Evolutionary conservation across 2,888 invertebrate species (phyloP), one percentile per base, ranked within the genome.

Genomic region (Trimorus sp.): DNA sequence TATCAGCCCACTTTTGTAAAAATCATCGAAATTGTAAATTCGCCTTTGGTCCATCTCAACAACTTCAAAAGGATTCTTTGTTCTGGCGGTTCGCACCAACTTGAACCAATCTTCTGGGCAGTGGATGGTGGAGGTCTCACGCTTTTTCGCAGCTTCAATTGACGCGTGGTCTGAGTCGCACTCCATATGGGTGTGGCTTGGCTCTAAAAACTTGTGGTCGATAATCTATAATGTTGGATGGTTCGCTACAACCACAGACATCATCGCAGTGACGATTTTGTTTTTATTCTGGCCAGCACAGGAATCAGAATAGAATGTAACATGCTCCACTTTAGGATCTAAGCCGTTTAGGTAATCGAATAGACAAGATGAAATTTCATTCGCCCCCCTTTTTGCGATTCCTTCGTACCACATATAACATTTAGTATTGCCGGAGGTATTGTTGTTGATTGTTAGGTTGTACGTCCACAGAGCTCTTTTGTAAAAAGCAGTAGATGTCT

Each of bases 381-480:
- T 86, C 38, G 84, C 84, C 11, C 86, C 86, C 68, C 86, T 73
- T 16, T 79, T 83, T 48, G 85, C 84, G 16, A 84, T 74, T n/a
- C 74, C 80, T 79, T 88, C 87, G 71, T 87, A 83, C 86, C 89
- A 89, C 87, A 88, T 88, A 51, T 76, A 87, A 63, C 87, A 86
- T 16, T 74, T 75, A n/a, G 85, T 69, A 40, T 82, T 62, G 65
- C 75, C 56, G 58, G 74, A 65, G 40, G 66, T 66, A 51, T 81
- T 82, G 79, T 84, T 78, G 59, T 86, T 84, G 8, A 89, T 82
- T 7, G 87, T 88, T 7, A 88, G 77, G 74, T 88, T 88, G 69
- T 74, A 89, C 5, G 87, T 88, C 86, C 86, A 88, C 16, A 89
- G 76, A 59, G 86, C 82, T 36, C 88, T 60, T 83, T 88, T 88